Percentiles rank a stretch among this genome's conserved stretches.
These are phyloP conservation scores for Tragelaphus buxtoni DNA, from an alignment of 2,113 vertebrate species.

Conservation along the genomic window DNA sequence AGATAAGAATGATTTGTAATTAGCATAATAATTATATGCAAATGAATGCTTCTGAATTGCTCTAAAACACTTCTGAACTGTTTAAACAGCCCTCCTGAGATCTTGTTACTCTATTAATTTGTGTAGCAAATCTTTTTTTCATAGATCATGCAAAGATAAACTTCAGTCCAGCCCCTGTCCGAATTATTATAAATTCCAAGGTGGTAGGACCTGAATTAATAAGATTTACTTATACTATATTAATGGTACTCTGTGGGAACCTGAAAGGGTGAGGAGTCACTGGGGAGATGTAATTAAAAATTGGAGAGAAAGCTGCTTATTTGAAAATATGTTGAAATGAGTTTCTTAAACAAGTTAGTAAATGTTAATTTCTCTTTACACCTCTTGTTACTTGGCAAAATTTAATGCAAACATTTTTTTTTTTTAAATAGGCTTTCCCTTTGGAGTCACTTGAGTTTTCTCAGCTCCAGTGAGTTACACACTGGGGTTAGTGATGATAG, in stretches of 20 bases:
- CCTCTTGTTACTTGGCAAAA: slow-evolving; percentile 15
- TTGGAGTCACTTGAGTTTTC: background rate
- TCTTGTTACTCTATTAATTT: slow-evolving; percentile 77
- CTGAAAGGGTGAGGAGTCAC: slow-evolving; percentile 62
- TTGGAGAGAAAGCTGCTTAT: slow-evolving; percentile 51
- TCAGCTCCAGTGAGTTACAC: background rate
- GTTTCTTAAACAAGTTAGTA: slow-evolving; percentile 69
- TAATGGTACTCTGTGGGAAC: slow-evolving; percentile 71
- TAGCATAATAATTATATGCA: slow-evolving; percentile 79
- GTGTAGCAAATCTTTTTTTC: slow-evolving; percentile 74
- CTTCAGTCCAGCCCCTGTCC: slow-evolving; percentile 68
- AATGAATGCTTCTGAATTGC: slow-evolving; percentile 75
- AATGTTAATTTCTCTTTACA: slow-evolving; percentile 58
- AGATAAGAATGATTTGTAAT: slow-evolving; percentile 78
- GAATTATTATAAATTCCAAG: slow-evolving; percentile 71
- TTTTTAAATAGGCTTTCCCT: background rate
- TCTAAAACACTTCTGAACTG: slow-evolving; percentile 77
- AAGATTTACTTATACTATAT: slow-evolving; percentile 72
- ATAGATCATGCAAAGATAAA: slow-evolving; percentile 74
- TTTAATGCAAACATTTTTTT: background rate
- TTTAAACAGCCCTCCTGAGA: slow-evolving; percentile 75
- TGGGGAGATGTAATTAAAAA: slow-evolving; percentile 72
- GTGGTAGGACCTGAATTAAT: slow-evolving; percentile 69
- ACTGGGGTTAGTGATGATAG: background rate
- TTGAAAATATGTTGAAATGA: slow-evolving; percentile 66